Evolutionary conservation across 2,797 vertebrate genomes (phyloP).

Genomic region (Nannoperca australis): DNA sequence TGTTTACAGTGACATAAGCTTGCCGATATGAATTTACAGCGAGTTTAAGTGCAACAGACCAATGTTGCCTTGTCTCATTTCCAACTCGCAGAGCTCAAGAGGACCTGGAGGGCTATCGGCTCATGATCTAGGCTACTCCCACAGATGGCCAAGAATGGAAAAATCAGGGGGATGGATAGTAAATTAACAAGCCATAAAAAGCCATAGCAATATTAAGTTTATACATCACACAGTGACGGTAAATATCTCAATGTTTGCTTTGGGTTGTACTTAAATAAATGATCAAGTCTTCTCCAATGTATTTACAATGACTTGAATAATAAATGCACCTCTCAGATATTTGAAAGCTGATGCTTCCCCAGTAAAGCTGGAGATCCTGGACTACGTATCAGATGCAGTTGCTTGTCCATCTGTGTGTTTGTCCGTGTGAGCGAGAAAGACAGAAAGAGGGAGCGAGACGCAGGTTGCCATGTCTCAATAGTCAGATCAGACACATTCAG

Average conservation of each 20-base stretch:
- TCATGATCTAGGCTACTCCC: conserved; percentile 45
- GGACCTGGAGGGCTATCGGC: conserved; percentile 38
- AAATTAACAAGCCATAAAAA: conserved; percentile 4
- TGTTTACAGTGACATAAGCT: conserved; percentile 10
- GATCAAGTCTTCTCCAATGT: neutral
- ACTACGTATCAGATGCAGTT: conserved; percentile 15
- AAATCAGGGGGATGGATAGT: conserved; percentile 15
- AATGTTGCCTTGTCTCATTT: conserved; percentile 12
- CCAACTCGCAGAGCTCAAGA: conserved; percentile 32
- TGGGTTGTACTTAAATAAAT: neutral
- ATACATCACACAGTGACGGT: neutral
- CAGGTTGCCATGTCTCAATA: conserved; percentile 69
- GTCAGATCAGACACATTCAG: conserved; percentile 80
- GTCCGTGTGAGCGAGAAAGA: conserved; percentile 22
- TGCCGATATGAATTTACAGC: conserved; percentile 12
- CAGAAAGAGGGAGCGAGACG: conserved; percentile 31
- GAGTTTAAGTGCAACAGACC: conserved; percentile 10
- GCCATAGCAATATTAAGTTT: neutral
- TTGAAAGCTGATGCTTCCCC: neutral
- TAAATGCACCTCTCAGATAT: neutral
- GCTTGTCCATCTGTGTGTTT: conserved; percentile 29
- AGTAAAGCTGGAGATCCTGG: neutral
- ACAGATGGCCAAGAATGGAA: conserved; percentile 44
- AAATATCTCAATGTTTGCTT: neutral
- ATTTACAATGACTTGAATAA: neutral